phyloP scores from a whole-genome alignment of 2,888 invertebrate genomes.

The Scaptomyza caliginosa region DNA sequence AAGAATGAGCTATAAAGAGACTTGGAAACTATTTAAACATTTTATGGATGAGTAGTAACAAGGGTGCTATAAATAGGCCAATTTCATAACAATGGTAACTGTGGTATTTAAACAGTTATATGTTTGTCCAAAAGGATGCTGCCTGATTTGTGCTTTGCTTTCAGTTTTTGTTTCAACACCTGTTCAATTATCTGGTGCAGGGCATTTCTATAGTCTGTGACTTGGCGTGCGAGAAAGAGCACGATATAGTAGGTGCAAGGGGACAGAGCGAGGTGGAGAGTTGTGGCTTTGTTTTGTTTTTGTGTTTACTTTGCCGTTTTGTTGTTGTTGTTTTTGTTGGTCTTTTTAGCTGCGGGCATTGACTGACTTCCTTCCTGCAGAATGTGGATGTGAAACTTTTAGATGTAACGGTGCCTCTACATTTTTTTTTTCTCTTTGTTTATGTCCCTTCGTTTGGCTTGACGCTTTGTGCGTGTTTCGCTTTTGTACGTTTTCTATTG shows the following conservation, averaged over 20 bases:
- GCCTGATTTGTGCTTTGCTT: constrained; percentile 25
- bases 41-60: constrained; percentile 22
- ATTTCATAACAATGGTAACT: constrained; percentile 23
- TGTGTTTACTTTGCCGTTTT: constrained; percentile 69
- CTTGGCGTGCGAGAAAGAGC: background rate
- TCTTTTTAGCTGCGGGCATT: constrained; percentile 77
- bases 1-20: constrained; percentile 1
- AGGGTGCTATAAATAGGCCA: constrained; percentile 36
- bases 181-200: constrained; percentile 44
- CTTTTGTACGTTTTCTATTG: constrained; percentile 75
- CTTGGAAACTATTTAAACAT: constrained; percentile 27
- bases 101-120: constrained; percentile 23
- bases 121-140: constrained; percentile 30
- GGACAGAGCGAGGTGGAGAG: constrained; percentile 11
- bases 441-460: constrained; percentile 11
- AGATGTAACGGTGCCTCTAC: constrained; percentile 35
- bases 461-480: constrained; percentile 67
- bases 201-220: constrained; percentile 54
- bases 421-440: background rate
- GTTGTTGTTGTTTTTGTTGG: constrained; percentile 59
- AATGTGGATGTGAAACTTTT: constrained; percentile 17
- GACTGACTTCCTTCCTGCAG: constrained; percentile 73
- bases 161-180: constrained; percentile 16
- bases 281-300: constrained; percentile 63
- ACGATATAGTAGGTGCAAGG: too few species aligned